Base-by-base conservation (phyloP, 2,888 invertebrate genomes). In the Exephanes ischioxanthus region DNA sequence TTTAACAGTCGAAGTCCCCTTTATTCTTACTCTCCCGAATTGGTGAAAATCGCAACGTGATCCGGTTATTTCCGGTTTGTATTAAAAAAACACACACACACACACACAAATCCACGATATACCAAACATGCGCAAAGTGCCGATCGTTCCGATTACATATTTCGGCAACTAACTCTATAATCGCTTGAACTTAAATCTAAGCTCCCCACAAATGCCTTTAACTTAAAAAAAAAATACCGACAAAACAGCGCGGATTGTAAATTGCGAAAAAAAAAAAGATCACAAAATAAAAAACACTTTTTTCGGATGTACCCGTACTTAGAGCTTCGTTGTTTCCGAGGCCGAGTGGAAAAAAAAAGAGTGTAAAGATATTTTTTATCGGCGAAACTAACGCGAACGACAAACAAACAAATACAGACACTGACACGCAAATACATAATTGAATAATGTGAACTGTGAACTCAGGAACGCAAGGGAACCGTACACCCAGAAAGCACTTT, bases 131-230 rank as follows among this genome's bases (percentile, higher is more conserved):
- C 66, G 58, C 53, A 78, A 63, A 77, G 82, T 26, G 77, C 55
- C 53, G 66, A 77, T 80, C 72, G 41, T 72, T 72, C 37, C 41
- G 72, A 80, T 53, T 30, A 67, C 37, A 37, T 63, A 41, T 72
- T 83, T 72, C 72, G 66, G 67, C 33, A 33, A 55, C 6, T 37
- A 61, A 33, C 33, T 33, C 55, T 71, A 48, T 51, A 80, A 77
- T 73, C 61, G 76, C 76, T 84, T 72, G 41, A 77, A 80, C 71
- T 72, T 48, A 48, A 67, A 81, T 81, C 81, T 85, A 87, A 84
- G 86, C 77, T 84, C 81, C 86, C 86, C 86, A 70, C 85, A 87
- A 89, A 87, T 89, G 88, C 87, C 86, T 87, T 88, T 87, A 86
- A 87, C 81, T 84, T 76, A 63, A 58, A 51, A 45, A 37, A 55